phyloP scores from a whole-genome alignment of 2,888 invertebrate species.

The Caenorhabditis becei region DNA sequence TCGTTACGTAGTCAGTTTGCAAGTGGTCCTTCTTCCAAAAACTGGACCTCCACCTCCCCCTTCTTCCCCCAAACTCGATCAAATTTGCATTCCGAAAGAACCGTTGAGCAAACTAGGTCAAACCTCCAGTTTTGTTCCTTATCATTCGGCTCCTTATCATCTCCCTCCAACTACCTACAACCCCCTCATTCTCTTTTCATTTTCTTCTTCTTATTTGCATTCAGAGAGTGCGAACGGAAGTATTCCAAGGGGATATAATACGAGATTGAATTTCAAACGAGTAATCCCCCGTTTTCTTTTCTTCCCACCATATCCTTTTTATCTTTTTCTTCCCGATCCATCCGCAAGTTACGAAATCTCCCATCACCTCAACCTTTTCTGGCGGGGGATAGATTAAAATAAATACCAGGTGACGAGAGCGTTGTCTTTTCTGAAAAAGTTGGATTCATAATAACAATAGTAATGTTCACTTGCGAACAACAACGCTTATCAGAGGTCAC shows the following conservation, averaged over 20 bases:
- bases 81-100: conserved; percentile 14
- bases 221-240: conserved; percentile 39
- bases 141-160: conserved; percentile 29
- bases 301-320: conserved; percentile 4
- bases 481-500: no score
- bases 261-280: conserved; percentile 46
- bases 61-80: conserved; percentile 10
- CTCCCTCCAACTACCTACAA: conserved; percentile 3
- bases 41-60: conserved; percentile 8
- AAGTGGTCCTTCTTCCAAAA: conserved; percentile 10
- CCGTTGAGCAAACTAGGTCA: conserved; percentile 47
- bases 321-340: background rate
- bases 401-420: no score
- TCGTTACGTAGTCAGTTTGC: background rate
- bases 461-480: no score
- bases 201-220: conserved; percentile 25
- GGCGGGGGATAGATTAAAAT: no score
- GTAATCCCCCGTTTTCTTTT: conserved; percentile 32
- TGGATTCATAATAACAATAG: no score
- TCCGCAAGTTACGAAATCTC: conserved; percentile 11
- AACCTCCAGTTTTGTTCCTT: conserved; percentile 35
- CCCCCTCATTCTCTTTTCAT: background rate
- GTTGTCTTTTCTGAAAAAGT: no score
- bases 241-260: conserved; percentile 34
- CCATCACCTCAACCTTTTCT: background rate